phyloP scores from a whole-genome alignment of 1,140 invertebrate species.

The Agrilus planipennis region DNA sequence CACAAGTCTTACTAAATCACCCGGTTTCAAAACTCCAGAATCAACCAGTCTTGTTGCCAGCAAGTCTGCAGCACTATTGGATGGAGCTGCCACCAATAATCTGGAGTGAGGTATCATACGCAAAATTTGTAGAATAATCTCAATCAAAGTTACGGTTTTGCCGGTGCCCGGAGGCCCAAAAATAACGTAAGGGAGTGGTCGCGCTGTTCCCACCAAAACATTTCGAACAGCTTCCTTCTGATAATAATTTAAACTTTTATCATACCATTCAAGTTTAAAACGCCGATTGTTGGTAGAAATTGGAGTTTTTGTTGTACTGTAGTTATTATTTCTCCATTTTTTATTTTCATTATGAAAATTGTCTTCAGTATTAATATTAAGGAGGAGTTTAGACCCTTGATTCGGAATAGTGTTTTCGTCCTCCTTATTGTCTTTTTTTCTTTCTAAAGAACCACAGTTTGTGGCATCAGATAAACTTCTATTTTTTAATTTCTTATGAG shows the following conservation, averaged over 20 bases:
- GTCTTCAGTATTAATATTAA: too few species aligned
- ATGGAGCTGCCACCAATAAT: slow-evolving; percentile 58
- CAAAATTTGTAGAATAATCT: slow-evolving; percentile 46
- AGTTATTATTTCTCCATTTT: too few species aligned
- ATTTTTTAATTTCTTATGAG: neutral
- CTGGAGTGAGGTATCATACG: slow-evolving; percentile 32
- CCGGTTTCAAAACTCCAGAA: slow-evolving; percentile 31
- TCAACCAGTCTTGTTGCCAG: slow-evolving; percentile 43
- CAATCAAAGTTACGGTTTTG: slow-evolving; percentile 68
- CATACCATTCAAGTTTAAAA: slow-evolving; percentile 52
- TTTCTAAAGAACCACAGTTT: too few species aligned
- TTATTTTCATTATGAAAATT: too few species aligned
- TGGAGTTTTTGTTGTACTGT: neutral
- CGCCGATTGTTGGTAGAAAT: neutral
- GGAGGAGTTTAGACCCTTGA: too few species aligned
- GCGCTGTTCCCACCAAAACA: slow-evolving; percentile 42
- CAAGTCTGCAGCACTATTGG: slow-evolving; percentile 68
- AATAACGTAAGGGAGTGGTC: slow-evolving; percentile 60
- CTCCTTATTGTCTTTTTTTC: too few species aligned
- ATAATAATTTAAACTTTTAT: slow-evolving; percentile 53
- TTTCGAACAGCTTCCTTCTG: slow-evolving; percentile 53
- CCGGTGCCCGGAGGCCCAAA: slow-evolving; percentile 75
- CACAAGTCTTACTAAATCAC: slow-evolving; percentile 57
- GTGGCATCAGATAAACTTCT: too few species aligned
- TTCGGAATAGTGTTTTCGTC: too few species aligned